These are phyloP conservation scores for Hetaerina titia DNA, from an alignment of 2,888 invertebrate species.

Conservation along the genomic window DNA sequence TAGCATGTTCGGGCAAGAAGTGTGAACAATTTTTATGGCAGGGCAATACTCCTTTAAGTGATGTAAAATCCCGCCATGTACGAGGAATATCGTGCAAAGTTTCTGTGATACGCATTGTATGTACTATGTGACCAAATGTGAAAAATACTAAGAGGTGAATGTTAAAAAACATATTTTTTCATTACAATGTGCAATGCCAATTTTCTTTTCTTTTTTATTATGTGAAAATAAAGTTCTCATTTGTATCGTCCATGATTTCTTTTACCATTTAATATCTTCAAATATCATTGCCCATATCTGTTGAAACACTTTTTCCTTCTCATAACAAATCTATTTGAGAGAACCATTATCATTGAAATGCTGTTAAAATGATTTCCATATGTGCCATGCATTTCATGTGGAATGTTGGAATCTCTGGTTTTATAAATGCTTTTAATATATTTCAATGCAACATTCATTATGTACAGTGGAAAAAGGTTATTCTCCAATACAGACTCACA, in stretches of 20 bases:
- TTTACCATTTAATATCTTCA: slow-evolving; percentile 41
- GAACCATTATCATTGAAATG: too few species aligned
- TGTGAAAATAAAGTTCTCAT: slow-evolving; percentile 34
- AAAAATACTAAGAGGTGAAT: slow-evolving; percentile 44
- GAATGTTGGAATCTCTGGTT: too few species aligned
- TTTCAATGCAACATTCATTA: slow-evolving; percentile 21
- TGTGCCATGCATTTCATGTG: too few species aligned
- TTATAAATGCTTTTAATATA: not conserved
- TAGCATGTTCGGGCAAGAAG: slow-evolving; percentile 46
- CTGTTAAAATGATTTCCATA: too few species aligned
- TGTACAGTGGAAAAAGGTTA: not conserved
- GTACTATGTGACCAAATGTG: slow-evolving; percentile 64
- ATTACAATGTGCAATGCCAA: slow-evolving; percentile 65
- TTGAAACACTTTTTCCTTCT: not conserved
- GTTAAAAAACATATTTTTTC: slow-evolving; percentile 64
- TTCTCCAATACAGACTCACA: slow-evolving; percentile 24
- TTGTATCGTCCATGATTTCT: slow-evolving; percentile 55
- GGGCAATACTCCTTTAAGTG: slow-evolving; percentile 53
- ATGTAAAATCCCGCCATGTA: slow-evolving; percentile 64
- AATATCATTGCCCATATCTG: slow-evolving; percentile 37
- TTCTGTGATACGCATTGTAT: slow-evolving; percentile 67
- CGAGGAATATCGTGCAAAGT: slow-evolving; percentile 59
- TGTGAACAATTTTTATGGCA: slow-evolving; percentile 55
- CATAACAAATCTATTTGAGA: not conserved
- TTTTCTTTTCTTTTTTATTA: slow-evolving; percentile 43